Percentiles rank a stretch among this genome's conserved stretches.
Evolutionary conservation across 2,113 vertebrate genomes (phyloP).

Genomic region (Baryphthengus martii): DNA sequence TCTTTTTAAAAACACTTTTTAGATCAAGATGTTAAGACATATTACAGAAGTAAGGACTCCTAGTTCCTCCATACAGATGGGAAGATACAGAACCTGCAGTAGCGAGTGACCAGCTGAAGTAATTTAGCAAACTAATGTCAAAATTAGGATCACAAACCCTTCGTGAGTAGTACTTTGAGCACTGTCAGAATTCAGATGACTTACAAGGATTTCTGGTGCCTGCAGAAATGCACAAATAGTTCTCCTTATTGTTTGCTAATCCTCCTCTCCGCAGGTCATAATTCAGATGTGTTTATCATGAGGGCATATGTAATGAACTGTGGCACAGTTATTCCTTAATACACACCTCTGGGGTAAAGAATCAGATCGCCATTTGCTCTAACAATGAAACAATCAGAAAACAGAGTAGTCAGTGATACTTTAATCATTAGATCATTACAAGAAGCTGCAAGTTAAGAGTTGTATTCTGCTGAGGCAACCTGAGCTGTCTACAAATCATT

Average conservation of each 20-base stretch:
- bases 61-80: background rate
- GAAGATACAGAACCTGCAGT: background rate
- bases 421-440: background rate
- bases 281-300: background rate
- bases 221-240: background rate
- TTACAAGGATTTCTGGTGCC: background rate
- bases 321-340: background rate
- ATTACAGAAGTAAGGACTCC: background rate
- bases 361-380: background rate
- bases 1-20: background rate
- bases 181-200: background rate
- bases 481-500: background rate
- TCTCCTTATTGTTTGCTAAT: background rate
- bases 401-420: background rate
- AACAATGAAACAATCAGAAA: background rate
- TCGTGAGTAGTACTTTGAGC: background rate
- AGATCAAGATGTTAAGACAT: background rate
- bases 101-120: background rate
- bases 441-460: background rate
- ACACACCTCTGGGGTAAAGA: background rate
- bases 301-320: background rate
- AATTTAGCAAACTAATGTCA: background rate
- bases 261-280: background rate
- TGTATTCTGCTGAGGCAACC: background rate
- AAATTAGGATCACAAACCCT: background rate